Conservation (phyloP, 2,888 invertebrate species). For the Pachycephus smyrnensis region DNA sequence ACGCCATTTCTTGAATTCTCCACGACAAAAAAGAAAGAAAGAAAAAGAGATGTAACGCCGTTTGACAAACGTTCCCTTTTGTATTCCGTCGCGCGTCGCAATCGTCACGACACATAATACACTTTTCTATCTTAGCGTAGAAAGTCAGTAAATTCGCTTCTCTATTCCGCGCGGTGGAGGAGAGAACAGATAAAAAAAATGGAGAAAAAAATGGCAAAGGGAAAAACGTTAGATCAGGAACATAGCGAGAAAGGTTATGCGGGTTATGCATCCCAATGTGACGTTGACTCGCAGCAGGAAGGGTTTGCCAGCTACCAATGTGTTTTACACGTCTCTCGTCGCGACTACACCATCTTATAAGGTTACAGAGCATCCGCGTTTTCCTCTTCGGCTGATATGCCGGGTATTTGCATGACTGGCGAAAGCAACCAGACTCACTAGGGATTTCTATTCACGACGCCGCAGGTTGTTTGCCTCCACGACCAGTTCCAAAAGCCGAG, state of each 20-base stretch:
- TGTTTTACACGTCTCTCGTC: constrained; percentile 8
- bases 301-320: neutral
- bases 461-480: constrained; percentile 33
- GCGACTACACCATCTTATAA: constrained; percentile 6
- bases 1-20: neutral
- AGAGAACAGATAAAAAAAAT: neutral
- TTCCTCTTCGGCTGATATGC: constrained; percentile 7
- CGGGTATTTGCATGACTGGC: constrained; percentile 44
- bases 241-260: neutral
- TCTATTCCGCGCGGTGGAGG: neutral
- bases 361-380: constrained; percentile 20
- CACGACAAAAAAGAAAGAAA: neutral
- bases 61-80: neutral
- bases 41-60: neutral
- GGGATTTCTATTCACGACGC: constrained; percentile 40
- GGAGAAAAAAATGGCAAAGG: neutral
- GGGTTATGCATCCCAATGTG: constrained; percentile 11
- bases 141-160: neutral
- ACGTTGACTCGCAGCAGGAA: constrained; percentile 7
- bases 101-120: neutral
- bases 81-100: neutral
- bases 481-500: constrained; percentile 19
- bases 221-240: neutral
- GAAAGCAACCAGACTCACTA: constrained; percentile 38
- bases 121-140: neutral